Conservation (phyloP, 2,113 vertebrate genomes). For the Cyanoliseus patagonus region DNA sequence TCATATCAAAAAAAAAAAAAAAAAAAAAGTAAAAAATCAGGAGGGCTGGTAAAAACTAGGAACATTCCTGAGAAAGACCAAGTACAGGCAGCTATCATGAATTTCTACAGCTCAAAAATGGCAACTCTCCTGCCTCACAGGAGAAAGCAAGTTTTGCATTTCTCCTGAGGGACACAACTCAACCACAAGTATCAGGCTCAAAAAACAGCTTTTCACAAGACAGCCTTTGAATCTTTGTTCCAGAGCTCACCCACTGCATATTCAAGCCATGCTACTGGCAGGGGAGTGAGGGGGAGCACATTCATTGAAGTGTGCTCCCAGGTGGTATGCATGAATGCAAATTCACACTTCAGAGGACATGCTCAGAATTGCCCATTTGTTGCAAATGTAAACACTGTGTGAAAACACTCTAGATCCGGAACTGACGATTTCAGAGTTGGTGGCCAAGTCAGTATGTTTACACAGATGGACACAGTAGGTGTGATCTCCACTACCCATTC, state of each 20-base stretch:
- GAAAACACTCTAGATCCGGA: background rate
- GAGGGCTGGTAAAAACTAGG: background rate
- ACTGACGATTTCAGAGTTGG: background rate
- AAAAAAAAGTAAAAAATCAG: background rate
- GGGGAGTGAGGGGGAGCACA: rapidly evolving
- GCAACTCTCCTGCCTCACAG: background rate
- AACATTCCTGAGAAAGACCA: background rate
- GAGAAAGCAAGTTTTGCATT: background rate
- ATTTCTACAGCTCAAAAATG: background rate
- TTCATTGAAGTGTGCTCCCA: background rate
- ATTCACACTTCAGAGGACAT: background rate
- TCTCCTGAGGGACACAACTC: background rate
- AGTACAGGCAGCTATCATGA: background rate
- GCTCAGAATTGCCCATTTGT: background rate
- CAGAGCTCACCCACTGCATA: background rate
- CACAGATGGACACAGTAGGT: background rate
- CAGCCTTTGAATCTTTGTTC: background rate
- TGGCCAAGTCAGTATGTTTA: background rate
- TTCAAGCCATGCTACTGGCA: background rate
- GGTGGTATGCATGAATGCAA: background rate
- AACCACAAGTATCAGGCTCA: background rate
- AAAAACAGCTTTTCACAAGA: background rate
- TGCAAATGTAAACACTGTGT: background rate
- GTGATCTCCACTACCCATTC: background rate
- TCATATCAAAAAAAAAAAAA: no score